phyloP scores from a whole-genome alignment of 2,113 vertebrate species.

The Hippocampus mohnikei region DNA sequence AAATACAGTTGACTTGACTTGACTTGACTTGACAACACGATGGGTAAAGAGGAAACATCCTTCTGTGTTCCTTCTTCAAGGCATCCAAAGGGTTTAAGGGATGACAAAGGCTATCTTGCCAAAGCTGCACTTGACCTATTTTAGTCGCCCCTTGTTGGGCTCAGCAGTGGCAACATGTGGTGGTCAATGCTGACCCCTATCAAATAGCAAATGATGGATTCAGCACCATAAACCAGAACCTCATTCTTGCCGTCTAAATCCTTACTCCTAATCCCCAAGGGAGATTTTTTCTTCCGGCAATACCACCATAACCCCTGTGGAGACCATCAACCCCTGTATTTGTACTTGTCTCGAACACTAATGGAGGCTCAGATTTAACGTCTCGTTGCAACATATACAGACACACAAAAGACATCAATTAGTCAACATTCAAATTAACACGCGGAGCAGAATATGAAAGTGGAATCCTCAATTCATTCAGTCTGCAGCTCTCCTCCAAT shows the following conservation, averaged over 20 bases:
- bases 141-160: slow-evolving; percentile 58
- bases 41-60: slow-evolving; percentile 13
- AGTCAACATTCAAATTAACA: neutral
- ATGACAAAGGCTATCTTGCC: slow-evolving; percentile 50
- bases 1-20: no score
- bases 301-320: slow-evolving; percentile 43
- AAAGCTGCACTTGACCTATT: slow-evolving; percentile 72
- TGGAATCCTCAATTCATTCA: slow-evolving; percentile 45
- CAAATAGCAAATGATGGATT: slow-evolving; percentile 45
- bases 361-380: neutral
- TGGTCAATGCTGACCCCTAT: slow-evolving; percentile 62
- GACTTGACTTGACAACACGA: neutral
- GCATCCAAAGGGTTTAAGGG: slow-evolving; percentile 49
- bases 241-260: slow-evolving; percentile 52
- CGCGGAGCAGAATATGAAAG: neutral
- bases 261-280: slow-evolving; percentile 56
- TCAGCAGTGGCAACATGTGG: slow-evolving; percentile 41
- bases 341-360: neutral
- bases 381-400: slow-evolving; percentile 4
- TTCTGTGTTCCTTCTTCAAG: slow-evolving; percentile 43
- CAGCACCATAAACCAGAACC: slow-evolving; percentile 42
- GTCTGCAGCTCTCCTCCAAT: slow-evolving; percentile 32
- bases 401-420: slow-evolving; percentile 13
- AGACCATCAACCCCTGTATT: slow-evolving; percentile 32
- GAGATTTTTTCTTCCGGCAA: slow-evolving; percentile 50